Percentiles rank a stretch among this genome's conserved stretches.
phyloP scores from a whole-genome alignment of 2,113 vertebrate genomes.

The Eulemur rufifrons region DNA sequence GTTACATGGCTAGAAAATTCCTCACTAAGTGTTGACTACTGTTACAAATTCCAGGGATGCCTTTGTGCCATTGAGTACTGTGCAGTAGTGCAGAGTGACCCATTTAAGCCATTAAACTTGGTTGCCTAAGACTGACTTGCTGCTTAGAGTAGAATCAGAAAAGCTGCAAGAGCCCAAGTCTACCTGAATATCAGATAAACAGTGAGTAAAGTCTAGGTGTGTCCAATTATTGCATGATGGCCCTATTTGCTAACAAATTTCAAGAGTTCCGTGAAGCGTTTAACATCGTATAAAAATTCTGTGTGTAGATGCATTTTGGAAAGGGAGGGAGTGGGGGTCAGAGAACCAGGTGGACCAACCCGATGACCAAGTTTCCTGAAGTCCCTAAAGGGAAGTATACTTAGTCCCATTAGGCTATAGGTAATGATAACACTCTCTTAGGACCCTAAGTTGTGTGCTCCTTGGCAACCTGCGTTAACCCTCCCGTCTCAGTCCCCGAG shows the following conservation, averaged over 20 bases:
- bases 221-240: not conserved
- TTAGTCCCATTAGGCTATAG: not conserved
- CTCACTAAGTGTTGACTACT: not conserved
- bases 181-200: not conserved
- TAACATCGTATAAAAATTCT: not conserved
- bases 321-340: not conserved
- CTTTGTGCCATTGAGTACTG: rapidly evolving
- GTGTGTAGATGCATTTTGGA: not conserved
- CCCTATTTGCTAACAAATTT: not conserved
- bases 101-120: no score
- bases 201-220: not conserved
- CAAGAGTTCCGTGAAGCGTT: not conserved
- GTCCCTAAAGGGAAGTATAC: not conserved
- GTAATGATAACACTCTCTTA: not conserved
- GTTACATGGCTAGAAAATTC: not conserved
- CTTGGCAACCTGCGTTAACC: rapidly evolving
- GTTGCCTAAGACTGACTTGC: not conserved
- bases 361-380: not conserved
- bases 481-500: not conserved
- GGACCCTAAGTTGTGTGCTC: not conserved
- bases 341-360: not conserved
- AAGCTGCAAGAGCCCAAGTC: not conserved
- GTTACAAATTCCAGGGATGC: not conserved
- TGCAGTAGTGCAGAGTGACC: rapidly evolving
- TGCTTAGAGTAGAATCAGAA: not conserved